Evolutionary conservation across 2,888 invertebrate genomes (phyloP), one percentile per base, ranked within the genome.

Genomic region (Chironomus riparius): DNA sequence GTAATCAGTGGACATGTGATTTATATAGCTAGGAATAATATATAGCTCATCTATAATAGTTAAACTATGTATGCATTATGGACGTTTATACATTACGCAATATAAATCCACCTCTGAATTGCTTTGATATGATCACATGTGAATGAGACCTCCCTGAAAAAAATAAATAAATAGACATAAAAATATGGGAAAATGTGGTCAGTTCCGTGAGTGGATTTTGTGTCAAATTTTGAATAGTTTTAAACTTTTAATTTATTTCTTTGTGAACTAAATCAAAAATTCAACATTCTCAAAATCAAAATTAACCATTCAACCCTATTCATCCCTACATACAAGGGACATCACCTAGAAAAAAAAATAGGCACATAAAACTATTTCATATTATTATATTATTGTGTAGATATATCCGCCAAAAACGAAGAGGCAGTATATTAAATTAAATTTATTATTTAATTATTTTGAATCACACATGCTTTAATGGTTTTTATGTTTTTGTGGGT

Each of bases 371-470:
- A 56, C 38, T 38, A 38, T 38, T 38, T 38, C 38, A 38, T 38
- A 38, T 10, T 38, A 38, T 38, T 38, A 38, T 38, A 38, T 38
- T 38, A 38, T 38, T 38, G 38, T 38, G 38, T 38, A 38, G 38
- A 38, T 38, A 38, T 38, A 38, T 38, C 38, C 38, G 56, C 56
- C 10, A n/a, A n/a, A 56, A 15, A 15, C n/a, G n/a, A 18, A 56
- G 56, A n/a, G 56, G 56, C 18, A 24, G 50, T 38, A 47, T 72
- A 47, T 70, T 61, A 74, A 74, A 68, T 68, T 68, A 50, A 74
- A 74, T 74, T 74, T 74, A 74, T 74, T 74, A 74, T 74, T 74
- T 74, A 68, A 74, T 74, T 74, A 74, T 74, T 68, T 68, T 74
- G 28, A 74, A 65, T 68, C 74, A 74, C 74, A 74, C 68, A 68